Evolutionary conservation across 2,113 vertebrate genomes (phyloP).

Genomic region (Myiopsitta monachus): DNA sequence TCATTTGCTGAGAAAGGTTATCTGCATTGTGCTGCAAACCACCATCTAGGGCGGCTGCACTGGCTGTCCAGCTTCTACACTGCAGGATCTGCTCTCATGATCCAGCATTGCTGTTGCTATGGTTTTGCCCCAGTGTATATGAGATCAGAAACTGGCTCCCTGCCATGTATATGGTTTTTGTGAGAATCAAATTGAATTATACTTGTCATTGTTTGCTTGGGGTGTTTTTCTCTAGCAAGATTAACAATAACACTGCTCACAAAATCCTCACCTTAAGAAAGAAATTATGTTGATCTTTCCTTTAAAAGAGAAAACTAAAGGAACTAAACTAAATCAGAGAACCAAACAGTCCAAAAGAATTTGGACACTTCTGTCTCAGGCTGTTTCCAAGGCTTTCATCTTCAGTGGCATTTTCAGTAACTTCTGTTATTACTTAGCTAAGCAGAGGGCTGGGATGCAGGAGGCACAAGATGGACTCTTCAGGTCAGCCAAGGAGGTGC

Average conservation of each 20-base stretch:
- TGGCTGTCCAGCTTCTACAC: background rate
- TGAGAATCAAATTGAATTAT: background rate
- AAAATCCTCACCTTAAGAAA: background rate
- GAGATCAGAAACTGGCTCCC: conserved; percentile 9
- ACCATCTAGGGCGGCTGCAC: background rate
- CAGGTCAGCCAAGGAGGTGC: background rate
- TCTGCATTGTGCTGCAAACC: background rate
- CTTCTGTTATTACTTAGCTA: background rate
- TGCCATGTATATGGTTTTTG: background rate
- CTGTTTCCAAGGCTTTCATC: background rate
- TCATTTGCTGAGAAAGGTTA: background rate
- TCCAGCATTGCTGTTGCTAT: background rate
- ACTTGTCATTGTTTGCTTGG: background rate
- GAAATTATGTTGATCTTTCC: background rate
- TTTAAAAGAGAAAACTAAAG: background rate
- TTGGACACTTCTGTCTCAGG: background rate
- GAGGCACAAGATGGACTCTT: background rate
- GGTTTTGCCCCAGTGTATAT: background rate
- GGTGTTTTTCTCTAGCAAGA: background rate
- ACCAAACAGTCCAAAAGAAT: background rate
- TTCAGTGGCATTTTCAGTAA: background rate
- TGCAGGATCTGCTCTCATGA: background rate
- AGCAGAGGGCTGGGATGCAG: background rate
- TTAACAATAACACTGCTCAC: background rate
- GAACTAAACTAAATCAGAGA: background rate